Evolutionary conservation across 2,797 vertebrate species (phyloP), one percentile per base, ranked within the genome.

Genomic region (Pelobates cultripes): DNA sequence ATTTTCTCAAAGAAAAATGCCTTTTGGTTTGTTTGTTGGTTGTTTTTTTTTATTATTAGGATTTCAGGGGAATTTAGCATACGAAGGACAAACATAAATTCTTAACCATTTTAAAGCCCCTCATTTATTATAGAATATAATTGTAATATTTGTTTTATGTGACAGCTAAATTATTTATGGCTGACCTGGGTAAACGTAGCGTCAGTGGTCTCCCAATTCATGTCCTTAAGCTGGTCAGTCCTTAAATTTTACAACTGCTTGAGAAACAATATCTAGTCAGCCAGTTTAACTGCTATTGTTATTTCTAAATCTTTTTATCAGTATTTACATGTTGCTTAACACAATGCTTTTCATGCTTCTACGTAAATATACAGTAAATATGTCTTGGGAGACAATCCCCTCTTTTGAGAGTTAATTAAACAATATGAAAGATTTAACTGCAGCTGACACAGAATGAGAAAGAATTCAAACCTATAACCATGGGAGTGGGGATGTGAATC

Each of bases 401-500:
- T 67, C 75, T 82, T n/a, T 82, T 68, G 75, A 82, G 80, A 77
- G 80, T 75, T 82, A 82, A 82, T 82, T 82, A 82, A 82, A 77
- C 73, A 77, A 82, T 72, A 77, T 61, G 70, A 73, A 70, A 82
- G 75, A 77, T 82, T 77, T 82, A 53, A 72, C 80, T 40, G 61
- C 75, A 77, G 75, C 80, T 67, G 44, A 44, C 75, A 75, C 69
- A 77, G 69, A 77, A 73, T 77, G 75, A 77, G 45, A 45, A 57
- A 57, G 75, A 82, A 69, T 67, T 82, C 80, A 72, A 76, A n/a
- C 45, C 44, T 61, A 57, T 40, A 67, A 82, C 66, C 70, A 60
- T 60, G 73, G 74, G 42, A 77, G 73, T n/a, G 74, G 40, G 80
- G 43, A 69, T 10, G 67, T 73, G 69, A 82, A 77, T 82, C 75